Conservation (phyloP, 1,140 invertebrate species). For the Orchestia grillus region DNA sequence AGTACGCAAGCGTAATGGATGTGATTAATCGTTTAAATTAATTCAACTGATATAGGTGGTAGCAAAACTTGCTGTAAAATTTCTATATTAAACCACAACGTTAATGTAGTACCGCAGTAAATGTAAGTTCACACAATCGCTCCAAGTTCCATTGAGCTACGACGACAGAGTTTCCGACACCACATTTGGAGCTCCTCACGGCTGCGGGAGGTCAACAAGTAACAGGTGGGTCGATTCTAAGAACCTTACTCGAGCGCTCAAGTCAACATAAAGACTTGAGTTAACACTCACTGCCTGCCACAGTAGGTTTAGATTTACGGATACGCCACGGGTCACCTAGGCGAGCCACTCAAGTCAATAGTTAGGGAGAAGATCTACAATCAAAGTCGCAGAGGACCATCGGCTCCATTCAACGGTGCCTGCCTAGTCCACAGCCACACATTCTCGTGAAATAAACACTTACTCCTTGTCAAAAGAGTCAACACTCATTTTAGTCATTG, state of each 20-base stretch:
- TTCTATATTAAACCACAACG: background rate
- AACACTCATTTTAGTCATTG: no score
- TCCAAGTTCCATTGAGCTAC: background rate
- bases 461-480: background rate
- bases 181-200: background rate
- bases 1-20: background rate
- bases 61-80: background rate
- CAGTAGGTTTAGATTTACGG: background rate
- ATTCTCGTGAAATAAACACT: background rate
- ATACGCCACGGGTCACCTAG: background rate
- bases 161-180: background rate
- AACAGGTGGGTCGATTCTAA: background rate
- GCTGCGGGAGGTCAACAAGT: background rate
- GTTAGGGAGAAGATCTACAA: background rate
- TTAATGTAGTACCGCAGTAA: background rate
- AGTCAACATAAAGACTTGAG: background rate
- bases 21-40: background rate
- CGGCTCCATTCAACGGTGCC: background rate
- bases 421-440: background rate
- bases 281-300: background rate
- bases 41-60: background rate
- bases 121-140: background rate
- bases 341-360: background rate
- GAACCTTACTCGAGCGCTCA: background rate
- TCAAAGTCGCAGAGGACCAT: background rate